Base-by-base conservation (phyloP, 1,140 invertebrate genomes). In the Seison nebaliae region DNA sequence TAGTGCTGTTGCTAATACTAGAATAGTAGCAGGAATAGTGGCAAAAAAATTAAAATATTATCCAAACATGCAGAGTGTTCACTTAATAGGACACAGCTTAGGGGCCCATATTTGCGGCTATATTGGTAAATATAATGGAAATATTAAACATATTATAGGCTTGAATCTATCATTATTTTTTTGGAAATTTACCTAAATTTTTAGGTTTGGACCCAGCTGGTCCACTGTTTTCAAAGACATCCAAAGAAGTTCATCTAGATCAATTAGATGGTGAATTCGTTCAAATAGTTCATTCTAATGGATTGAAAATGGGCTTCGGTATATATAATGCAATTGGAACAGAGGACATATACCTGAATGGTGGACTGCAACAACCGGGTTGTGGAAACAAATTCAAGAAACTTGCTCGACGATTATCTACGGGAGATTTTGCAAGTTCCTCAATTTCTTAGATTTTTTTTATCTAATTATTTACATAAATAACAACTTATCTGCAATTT, bases 241-340 rank as follows among this genome's bases (percentile, higher is more conserved):
- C 48, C 45, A 29, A 46, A 45, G 60, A 65, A 8, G 49, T 51
- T 12, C 39, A 50, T 29, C 43, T 65, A 14, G 56, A 60, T 29
- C 45, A 47, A 5, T 47, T 49, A 4, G 80, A 86, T 55, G 81
- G 80, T 0, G 65, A 70, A 26, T 86, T 83, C 51, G 81, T 91
- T 0, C 81, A 88, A 51, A 76, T 84, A 0, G 83, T 88, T 29
- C 81, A 91, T 51, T 79, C 76, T 9, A 83, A 88, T 52, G 80
- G 77, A 0, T 49, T 48, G 44, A 44, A 54, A 5, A 49, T 52
- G 1, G 56, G 53, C 18, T 14, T 40, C 22, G 34, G 38, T 9
- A 34, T 33, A 15, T 18, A 17, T 11, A 9, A 38, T 3, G 47
- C 67, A 0, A 49, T 71, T 7, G 72, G 73, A 9, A 64, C 71